Percentiles rank a stretch among this genome's conserved stretches.
These are phyloP conservation scores for Schizothorax lantsangensis DNA, from an alignment of 2,797 vertebrate species.

Conservation along the genomic window DNA sequence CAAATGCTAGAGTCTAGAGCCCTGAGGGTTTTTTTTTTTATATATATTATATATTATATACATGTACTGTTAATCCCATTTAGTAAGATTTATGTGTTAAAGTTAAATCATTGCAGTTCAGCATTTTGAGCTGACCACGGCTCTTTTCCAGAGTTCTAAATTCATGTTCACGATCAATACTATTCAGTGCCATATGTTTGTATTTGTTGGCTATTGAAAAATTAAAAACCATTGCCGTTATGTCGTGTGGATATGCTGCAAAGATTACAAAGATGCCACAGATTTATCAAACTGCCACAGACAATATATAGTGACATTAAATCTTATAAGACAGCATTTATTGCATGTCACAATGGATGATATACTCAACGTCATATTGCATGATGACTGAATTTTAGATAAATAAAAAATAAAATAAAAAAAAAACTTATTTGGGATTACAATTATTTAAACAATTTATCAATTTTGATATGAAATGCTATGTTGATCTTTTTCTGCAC, in stretches of 20 bases:
- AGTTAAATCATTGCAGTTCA: neutral
- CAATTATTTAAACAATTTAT: neutral
- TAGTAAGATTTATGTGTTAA: neutral
- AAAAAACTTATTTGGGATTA: neutral
- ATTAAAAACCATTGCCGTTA: neutral
- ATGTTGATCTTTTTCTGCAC: neutral
- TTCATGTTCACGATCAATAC: neutral
- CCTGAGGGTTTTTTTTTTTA: too few relatives aligned
- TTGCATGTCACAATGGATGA: neutral
- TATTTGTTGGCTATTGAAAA: neutral
- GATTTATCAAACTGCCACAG: neutral
- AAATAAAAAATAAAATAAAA: too few relatives aligned
- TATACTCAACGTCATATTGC: neutral
- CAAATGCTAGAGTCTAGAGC: too few relatives aligned
- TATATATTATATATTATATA: too few relatives aligned
- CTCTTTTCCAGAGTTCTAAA: neutral
- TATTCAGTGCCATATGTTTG: neutral
- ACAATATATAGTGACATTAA: neutral
- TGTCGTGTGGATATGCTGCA: neutral
- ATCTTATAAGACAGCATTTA: neutral
- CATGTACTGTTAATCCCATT: neutral
- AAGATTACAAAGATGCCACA: neutral
- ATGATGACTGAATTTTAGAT: neutral
- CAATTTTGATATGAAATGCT: neutral
- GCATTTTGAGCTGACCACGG: neutral